Base-by-base conservation (phyloP, 2,888 invertebrate species). In the Helicoverpa assulta region DNA sequence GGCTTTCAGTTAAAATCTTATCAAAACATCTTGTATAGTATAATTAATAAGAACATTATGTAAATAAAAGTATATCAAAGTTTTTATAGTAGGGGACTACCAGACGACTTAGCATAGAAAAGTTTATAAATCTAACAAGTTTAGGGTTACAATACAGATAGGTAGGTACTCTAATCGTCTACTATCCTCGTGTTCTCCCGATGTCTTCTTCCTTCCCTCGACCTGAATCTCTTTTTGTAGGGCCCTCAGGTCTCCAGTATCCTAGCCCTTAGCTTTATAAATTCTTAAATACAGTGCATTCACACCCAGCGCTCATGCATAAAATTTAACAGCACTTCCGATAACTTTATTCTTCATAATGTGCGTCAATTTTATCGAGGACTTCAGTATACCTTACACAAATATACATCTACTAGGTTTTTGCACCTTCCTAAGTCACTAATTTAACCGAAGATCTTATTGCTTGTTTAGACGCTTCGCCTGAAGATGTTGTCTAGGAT, bases 401-500 rank as follows among this genome's bases (percentile, higher is more conserved):
- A 78, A 81, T 83, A 76, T 71, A 82, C 67, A 70, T 80, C 67
- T 68, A 76, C 78, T 70, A 81, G 75, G 72, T 29, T 52, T 73
- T 58, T 76, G 76, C 83, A 82, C 62, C 70, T 60, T 63, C 61
- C 65, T 76, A 77, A 60, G 47, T 64, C 63, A 65, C 74, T 84
- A 84, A 66, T 53, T 68, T 76, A 81, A 75, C 63, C 71, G 26
- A 59, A 53, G 37, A 10, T 47, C 54, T 40, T 40, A 55, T 58
- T 50, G 26, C 61, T 19, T 37, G 53, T 80, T 96, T 96, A 97
- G 76, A 96, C 94, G 84, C 97, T 96, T 85, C 98, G 96, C 89
- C 97, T 97, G 90, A 98, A 98, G 82, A 98, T 97, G 89, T 97
- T 98, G 78, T 98, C 97, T 81, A 98, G 94, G 85, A 98, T 97